phyloP scores from a whole-genome alignment of 2,888 invertebrate species.

The Gymnocheta viridis region DNA sequence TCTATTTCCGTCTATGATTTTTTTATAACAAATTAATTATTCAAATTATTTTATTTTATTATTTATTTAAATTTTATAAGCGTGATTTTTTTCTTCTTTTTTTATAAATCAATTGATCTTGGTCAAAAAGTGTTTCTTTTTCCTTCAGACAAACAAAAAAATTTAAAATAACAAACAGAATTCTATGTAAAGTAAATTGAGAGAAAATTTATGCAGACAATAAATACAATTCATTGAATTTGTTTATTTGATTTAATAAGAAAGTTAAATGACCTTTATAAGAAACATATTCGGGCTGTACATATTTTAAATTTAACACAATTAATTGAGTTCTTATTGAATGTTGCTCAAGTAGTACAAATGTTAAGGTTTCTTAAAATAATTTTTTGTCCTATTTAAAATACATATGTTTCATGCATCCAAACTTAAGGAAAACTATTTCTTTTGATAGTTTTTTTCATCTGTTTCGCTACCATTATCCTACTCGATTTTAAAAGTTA shows the following conservation, averaged over 20 bases:
- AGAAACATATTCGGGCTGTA: neutral
- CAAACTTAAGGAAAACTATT: too few relatives aligned
- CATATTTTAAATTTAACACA: neutral
- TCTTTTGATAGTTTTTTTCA: too few relatives aligned
- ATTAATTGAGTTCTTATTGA: neutral
- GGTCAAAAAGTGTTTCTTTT: neutral
- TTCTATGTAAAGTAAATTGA: neutral
- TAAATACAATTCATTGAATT: conserved; percentile 5
- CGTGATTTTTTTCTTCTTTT: neutral
- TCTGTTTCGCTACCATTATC: too few relatives aligned
- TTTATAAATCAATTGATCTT: conserved; percentile 39
- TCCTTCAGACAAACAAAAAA: neutral
- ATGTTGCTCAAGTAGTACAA: neutral
- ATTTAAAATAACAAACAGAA: conserved; percentile 21
- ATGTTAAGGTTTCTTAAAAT: neutral
- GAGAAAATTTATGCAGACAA: neutral
- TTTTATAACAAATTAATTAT: neutral
- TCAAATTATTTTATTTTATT: too few relatives aligned
- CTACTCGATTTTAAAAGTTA: too few relatives aligned
- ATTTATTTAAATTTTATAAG: conserved; percentile 43
- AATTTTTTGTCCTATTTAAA: too few relatives aligned
- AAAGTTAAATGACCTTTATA: conserved; percentile 13
- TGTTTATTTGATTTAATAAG: conserved; percentile 18
- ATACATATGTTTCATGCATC: too few relatives aligned
- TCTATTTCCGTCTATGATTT: neutral